Evolutionary conservation across 2,113 vertebrate species (phyloP), one percentile per base, ranked within the genome.

Genomic region (Archilochus colubris): DNA sequence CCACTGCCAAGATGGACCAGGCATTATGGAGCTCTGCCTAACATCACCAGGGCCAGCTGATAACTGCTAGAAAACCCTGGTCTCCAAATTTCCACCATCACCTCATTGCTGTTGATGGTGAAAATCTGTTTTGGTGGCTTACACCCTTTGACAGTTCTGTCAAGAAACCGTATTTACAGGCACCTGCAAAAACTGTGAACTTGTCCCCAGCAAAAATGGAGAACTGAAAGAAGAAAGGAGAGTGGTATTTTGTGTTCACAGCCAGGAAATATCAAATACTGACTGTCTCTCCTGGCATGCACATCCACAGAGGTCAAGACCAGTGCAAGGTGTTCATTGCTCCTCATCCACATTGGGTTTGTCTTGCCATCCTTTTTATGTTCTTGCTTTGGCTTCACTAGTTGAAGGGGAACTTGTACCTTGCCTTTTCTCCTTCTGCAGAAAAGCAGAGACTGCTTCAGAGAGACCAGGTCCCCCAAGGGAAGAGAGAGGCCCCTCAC

Each of bases 381-480:
- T 13, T 82, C 55, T 76, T 79, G 31, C 44, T 92, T 70, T 70
- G 57, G 27, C 31, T 91, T 88, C 46, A 19, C 5, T 21, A 72
- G 14, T 3, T 36, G 48, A 80, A 82, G 3, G 23, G 30, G 93
- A 86, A 62, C 12, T 69, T 36, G 22, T 25, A 57, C 27, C 8
- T 86, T 64, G 54, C 30, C 10, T 82, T 68, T 91, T 43, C 22
- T 85, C 46, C 17, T 80, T 74, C 46, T 21, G n/a, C 17, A 68
- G 61, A 43, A 86, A 78, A 87, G 31, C 25, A 55, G n/a, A 66
- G 25, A 23, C 50, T 86, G 25, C 25, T 21, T 68, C 36, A 46
- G 25, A 68, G 22, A 55, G 7, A 0, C 17, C 1, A 2, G 6
- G 43, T 72, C 9, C 16, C 46, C 27, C 4, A 30, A 16, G 18